phyloP scores from a whole-genome alignment of 2,888 invertebrate genomes.

The Catocala fraxini region DNA sequence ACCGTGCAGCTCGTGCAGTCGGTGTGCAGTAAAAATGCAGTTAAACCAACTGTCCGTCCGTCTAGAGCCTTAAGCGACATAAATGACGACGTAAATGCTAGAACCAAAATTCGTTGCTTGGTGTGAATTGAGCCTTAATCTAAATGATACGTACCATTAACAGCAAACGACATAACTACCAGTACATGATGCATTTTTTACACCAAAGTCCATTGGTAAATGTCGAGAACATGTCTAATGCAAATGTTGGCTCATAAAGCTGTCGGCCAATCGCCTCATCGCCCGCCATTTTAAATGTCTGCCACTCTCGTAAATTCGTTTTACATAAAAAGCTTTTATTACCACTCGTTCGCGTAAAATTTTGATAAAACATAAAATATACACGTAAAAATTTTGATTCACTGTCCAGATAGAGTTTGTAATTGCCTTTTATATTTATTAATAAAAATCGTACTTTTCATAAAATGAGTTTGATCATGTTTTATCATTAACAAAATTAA shows the following conservation, averaged over 20 bases:
- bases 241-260: constrained; percentile 15
- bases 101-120: too few species aligned
- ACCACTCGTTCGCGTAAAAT: constrained; percentile 44
- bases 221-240: constrained; percentile 7
- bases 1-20: too few species aligned
- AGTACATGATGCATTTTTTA: neutral
- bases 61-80: too few species aligned
- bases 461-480: too few species aligned
- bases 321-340: constrained; percentile 53
- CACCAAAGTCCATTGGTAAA: neutral
- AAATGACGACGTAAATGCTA: too few species aligned
- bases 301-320: constrained; percentile 32
- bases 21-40: too few species aligned
- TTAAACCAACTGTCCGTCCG: too few species aligned
- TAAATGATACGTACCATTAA: too few species aligned
- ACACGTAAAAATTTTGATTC: constrained; percentile 51
- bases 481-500: too few species aligned
- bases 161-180: neutral
- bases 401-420: constrained; percentile 49
- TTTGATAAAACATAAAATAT: constrained; percentile 54
- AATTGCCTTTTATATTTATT: constrained; percentile 43
- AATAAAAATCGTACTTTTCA: constrained; percentile 14
- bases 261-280: constrained; percentile 19
- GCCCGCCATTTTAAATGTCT: constrained; percentile 18
- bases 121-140: too few species aligned